Percentiles rank a stretch among this genome's conserved stretches.
These are phyloP conservation scores for Tenebrio molitor DNA, from an alignment of 1,140 invertebrate species.

Conservation along the genomic window DNA sequence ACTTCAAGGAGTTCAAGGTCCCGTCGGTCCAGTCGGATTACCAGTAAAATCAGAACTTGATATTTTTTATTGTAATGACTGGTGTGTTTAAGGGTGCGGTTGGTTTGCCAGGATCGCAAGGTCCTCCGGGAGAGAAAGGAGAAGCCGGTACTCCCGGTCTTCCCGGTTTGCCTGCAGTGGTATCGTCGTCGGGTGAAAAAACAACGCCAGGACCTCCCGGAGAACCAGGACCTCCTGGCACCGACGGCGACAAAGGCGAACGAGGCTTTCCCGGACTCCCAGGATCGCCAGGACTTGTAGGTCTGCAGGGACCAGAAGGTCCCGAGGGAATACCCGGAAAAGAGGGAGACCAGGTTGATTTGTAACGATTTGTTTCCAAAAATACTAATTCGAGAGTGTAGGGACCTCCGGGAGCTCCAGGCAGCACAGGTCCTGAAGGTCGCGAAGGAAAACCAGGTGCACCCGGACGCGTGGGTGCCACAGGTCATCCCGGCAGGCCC, in stretches of 20 bases:
- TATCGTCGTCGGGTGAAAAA: conserved; percentile 54
- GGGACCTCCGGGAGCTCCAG: conserved; percentile 62
- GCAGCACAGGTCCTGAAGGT: conserved; percentile 65
- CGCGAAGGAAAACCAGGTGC: conserved; percentile 66
- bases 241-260: conserved; percentile 74
- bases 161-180: conserved; percentile 53
- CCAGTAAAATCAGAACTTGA: conserved; percentile 58
- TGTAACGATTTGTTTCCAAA: too few species aligned
- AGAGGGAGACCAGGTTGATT: conserved; percentile 56
- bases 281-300: conserved; percentile 69
- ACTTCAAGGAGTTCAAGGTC: conserved; percentile 61
- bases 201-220: conserved; percentile 60
- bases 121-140: conserved; percentile 50
- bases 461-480: conserved; percentile 68
- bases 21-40: conserved; percentile 60
- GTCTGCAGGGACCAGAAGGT: conserved; percentile 69
- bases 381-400: too few species aligned
- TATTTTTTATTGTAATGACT: too few species aligned
- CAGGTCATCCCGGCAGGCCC: conserved; percentile 66
- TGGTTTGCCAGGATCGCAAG: conserved; percentile 62
- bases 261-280: conserved; percentile 74
- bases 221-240: conserved; percentile 49
- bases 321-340: conserved; percentile 63
- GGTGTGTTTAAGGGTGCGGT: too few species aligned
- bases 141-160: conserved; percentile 59